These are phyloP conservation scores for Spodoptera littoralis DNA, from an alignment of 2,888 invertebrate genomes.

Conservation along the genomic window DNA sequence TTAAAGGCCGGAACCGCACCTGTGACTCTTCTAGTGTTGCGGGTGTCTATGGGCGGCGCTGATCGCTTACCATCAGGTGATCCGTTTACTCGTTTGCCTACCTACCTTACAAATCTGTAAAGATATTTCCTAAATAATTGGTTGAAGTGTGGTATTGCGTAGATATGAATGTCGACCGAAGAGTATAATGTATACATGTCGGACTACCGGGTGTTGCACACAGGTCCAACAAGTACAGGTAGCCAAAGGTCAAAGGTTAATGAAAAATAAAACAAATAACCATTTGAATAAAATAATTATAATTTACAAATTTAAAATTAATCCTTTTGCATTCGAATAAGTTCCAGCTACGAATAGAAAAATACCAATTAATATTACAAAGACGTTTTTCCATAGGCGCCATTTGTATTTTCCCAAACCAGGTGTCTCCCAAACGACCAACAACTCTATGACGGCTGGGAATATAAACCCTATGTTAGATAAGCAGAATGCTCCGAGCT, in stretches of 20 bases:
- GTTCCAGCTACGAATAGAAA: slow-evolving; percentile 79
- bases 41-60: no score
- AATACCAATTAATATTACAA: slow-evolving; percentile 72
- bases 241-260: neutral
- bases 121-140: no score
- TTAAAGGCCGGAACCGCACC: no score
- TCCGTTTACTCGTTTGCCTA: no score
- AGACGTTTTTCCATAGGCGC: slow-evolving; percentile 78
- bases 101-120: no score
- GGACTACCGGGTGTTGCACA: no score
- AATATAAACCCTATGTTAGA: slow-evolving; percentile 85
- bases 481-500: slow-evolving; percentile 84
- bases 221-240: neutral
- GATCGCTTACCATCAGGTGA: no score
- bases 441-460: slow-evolving; percentile 79
- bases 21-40: no score
- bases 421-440: slow-evolving; percentile 80
- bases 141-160: no score
- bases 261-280: neutral
- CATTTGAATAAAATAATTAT: neutral
- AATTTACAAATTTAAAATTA: slow-evolving; percentile 70
- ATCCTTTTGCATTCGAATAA: slow-evolving; percentile 77
- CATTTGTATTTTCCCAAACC: slow-evolving; percentile 76
- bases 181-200: no score
- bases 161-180: no score